Conservation (phyloP, 2,113 vertebrate genomes). For the Suncus etruscus region DNA sequence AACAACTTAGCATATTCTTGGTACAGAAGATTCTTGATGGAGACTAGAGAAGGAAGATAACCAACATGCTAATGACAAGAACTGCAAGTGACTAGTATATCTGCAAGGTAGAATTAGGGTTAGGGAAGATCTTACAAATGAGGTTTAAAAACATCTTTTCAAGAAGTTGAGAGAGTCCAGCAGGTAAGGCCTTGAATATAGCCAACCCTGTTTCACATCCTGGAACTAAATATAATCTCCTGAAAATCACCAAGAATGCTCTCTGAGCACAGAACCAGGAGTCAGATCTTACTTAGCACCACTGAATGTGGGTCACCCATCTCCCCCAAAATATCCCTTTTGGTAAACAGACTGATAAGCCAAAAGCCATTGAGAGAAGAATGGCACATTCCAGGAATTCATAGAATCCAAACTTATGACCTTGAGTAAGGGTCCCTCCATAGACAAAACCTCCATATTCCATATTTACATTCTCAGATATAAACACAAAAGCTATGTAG, state of each 20-base stretch:
- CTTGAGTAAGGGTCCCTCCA: neutral
- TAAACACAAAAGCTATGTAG: conserved; percentile 26
- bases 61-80: accelerated
- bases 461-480: neutral
- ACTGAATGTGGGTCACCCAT: no score
- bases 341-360: neutral
- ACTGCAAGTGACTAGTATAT: neutral
- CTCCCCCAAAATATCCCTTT: no score
- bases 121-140: neutral
- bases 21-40: neutral
- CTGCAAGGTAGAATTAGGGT: neutral
- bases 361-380: neutral
- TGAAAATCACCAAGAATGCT: no score
- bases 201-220: no score
- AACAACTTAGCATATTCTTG: neutral
- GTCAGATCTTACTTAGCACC: no score
- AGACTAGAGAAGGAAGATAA: neutral
- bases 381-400: neutral
- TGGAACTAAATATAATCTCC: no score
- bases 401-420: neutral
- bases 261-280: no score
- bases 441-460: neutral
- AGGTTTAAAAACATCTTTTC: neutral
- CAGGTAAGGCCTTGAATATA: no score
- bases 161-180: no score